Conservation (phyloP, 2,797 vertebrate species). For the Anableps anableps region DNA sequence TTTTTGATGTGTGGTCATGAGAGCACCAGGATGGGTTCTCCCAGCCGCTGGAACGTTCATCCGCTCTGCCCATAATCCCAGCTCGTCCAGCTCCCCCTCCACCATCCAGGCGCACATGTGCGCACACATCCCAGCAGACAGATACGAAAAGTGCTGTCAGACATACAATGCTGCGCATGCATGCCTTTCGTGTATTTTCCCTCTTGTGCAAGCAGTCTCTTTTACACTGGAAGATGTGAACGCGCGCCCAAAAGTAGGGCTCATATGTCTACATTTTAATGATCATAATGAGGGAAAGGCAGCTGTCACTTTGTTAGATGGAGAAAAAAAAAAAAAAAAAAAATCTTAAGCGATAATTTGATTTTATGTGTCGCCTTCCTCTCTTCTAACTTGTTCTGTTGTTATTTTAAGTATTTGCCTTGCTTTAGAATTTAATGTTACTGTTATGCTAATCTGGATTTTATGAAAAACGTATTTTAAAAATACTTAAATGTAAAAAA, state of each 20-base stretch:
- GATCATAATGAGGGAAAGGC: slow-evolving; percentile 45
- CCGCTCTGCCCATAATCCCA: slow-evolving; percentile 74
- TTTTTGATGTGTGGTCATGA: slow-evolving; percentile 75
- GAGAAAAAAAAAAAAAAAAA: slow-evolving; percentile 61
- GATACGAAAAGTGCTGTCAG: slow-evolving; percentile 53
- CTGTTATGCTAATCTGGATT: not conserved
- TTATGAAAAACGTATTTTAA: not conserved
- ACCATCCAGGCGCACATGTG: slow-evolving; percentile 47
- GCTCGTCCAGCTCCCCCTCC: slow-evolving; percentile 43
- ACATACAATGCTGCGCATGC: slow-evolving; percentile 32
- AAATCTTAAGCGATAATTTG: slow-evolving; percentile 55
- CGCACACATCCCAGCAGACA: slow-evolving; percentile 39
- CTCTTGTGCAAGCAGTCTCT: slow-evolving; percentile 35
- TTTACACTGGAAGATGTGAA: slow-evolving; percentile 24
- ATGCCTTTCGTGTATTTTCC: slow-evolving; percentile 27
- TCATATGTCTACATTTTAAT: slow-evolving; percentile 30
- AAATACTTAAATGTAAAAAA: not conserved
- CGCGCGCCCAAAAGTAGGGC: slow-evolving; percentile 47
- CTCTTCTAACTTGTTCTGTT: slow-evolving; percentile 29
- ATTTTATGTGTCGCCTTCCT: slow-evolving; percentile 38
- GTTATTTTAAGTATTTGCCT: slow-evolving; percentile 9
- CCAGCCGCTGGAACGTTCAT: slow-evolving; percentile 76
- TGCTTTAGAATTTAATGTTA: not conserved
- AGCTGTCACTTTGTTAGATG: slow-evolving; percentile 64
- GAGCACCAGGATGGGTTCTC: slow-evolving; percentile 70